These are phyloP conservation scores for Zaprionus nigranus DNA, from an alignment of 1,140 invertebrate genomes.

Conservation along the genomic window DNA sequence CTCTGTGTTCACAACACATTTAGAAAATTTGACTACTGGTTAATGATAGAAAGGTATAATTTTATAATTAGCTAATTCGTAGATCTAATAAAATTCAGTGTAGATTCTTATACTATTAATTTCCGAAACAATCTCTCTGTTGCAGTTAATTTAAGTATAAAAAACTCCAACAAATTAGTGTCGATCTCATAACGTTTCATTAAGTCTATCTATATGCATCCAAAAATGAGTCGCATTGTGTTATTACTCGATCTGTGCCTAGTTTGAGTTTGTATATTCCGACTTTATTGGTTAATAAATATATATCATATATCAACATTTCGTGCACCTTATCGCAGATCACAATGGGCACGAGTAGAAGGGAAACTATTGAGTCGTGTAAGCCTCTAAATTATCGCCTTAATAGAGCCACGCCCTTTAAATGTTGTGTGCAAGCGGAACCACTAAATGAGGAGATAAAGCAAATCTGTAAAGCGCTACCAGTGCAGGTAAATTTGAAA, in stretches of 20 bases:
- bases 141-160: not conserved
- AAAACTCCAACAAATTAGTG: not conserved
- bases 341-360: not conserved
- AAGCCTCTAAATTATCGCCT: not conserved
- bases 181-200: not conserved
- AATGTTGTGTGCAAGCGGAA: not conserved
- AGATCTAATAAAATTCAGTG: not conserved
- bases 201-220: not conserved
- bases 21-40: too few relatives aligned
- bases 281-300: not conserved
- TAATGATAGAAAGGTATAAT: too few relatives aligned
- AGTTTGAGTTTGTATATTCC: not conserved
- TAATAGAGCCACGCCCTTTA: not conserved
- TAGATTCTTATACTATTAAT: too few relatives aligned
- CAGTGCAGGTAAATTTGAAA: not conserved
- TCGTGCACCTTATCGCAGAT: not conserved
- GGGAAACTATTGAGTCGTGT: not conserved
- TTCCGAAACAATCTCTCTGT: too few relatives aligned
- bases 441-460: not conserved
- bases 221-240: not conserved
- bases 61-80: too few relatives aligned
- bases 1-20: not conserved
- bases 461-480: not conserved
- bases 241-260: not conserved
- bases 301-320: not conserved